Evolutionary conservation across 2,888 invertebrate species (phyloP).

Genomic region (Apamea epomidion): DNA sequence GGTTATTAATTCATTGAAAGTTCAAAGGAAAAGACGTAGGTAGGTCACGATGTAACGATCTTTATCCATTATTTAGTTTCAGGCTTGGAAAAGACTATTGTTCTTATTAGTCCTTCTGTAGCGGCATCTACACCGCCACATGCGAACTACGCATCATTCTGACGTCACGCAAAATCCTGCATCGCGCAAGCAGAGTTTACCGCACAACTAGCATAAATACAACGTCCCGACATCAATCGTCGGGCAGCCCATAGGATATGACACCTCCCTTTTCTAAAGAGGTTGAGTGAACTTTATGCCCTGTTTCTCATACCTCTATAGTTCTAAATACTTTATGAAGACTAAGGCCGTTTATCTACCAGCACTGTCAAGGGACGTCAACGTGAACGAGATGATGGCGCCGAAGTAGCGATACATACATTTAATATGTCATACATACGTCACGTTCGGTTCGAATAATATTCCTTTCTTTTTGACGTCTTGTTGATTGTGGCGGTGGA

Average conservation of each 20-base stretch:
- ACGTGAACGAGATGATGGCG: background rate
- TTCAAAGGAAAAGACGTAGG: slow-evolving; percentile 1
- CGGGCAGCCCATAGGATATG: background rate
- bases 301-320: background rate
- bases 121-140: background rate
- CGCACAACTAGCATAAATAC: background rate
- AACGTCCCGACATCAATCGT: background rate
- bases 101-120: background rate
- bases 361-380: background rate
- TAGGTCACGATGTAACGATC: background rate
- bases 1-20: slow-evolving; percentile 37
- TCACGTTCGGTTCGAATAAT: background rate
- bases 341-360: background rate
- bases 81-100: background rate
- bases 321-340: background rate
- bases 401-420: background rate
- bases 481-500: background rate
- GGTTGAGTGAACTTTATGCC: background rate
- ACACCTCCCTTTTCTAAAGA: background rate
- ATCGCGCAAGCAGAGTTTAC: no score
- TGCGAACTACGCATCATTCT: background rate
- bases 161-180: background rate
- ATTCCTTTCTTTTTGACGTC: no score
- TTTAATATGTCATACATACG: background rate
- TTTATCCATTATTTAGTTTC: background rate